These are phyloP conservation scores for Anser brachyrhynchus DNA, from an alignment of 2,113 vertebrate genomes.

Conservation along the genomic window DNA sequence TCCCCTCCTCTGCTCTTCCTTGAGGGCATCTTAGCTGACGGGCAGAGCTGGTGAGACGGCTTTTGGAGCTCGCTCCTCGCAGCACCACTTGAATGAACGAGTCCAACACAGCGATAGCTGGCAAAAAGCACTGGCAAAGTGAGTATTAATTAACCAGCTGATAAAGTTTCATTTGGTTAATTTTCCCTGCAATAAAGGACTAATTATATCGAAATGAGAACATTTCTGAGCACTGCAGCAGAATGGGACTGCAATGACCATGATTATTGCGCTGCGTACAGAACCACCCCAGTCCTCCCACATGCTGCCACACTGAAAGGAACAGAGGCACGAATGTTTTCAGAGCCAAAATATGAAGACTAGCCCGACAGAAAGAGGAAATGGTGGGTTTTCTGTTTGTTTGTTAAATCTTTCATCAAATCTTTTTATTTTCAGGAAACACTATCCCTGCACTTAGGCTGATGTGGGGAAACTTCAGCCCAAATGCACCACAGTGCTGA, in stretches of 20 bases:
- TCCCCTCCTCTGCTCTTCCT: not conserved
- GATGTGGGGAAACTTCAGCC: not conserved
- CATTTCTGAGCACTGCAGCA: not conserved
- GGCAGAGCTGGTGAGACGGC: not conserved
- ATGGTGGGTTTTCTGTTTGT: not conserved
- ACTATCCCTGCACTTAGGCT: not conserved
- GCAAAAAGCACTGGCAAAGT: slow-evolving; percentile 39
- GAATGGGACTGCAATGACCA: not conserved
- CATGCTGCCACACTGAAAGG: not conserved
- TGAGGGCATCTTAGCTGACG: not conserved
- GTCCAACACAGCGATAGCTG: not conserved
- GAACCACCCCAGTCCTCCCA: not conserved
- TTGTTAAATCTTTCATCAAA: not conserved
- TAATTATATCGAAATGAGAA: slow-evolving; percentile 11
- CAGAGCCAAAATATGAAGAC: not conserved
- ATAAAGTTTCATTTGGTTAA: slow-evolving; percentile 69
- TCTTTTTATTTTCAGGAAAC: not conserved
- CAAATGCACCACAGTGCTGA: rapidly evolving
- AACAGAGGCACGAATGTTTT: not conserved
- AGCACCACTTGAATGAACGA: not conserved
- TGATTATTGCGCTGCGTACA: not conserved
- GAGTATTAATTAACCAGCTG: slow-evolving; percentile 68
- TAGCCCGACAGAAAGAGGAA: not conserved
- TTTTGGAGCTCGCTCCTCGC: not conserved
- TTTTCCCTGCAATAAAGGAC: slow-evolving; percentile 46